Base-by-base conservation (phyloP, 1,140 invertebrate species). In the Eumeta japonica region DNA sequence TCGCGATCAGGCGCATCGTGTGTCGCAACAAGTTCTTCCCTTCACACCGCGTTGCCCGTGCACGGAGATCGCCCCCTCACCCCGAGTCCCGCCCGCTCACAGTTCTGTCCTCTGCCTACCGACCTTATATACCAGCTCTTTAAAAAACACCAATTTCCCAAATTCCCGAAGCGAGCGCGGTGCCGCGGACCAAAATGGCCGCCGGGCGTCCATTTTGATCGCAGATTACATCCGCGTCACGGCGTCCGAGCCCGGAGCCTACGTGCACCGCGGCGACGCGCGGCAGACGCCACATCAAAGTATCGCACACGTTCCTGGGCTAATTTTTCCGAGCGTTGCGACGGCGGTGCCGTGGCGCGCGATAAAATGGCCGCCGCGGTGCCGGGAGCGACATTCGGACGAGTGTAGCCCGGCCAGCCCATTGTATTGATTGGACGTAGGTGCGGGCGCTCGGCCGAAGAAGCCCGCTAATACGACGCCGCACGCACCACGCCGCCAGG, bases 101-200 rank as follows among this genome's bases (percentile, higher is more conserved):
- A 40, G 35, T 27, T 19, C 52, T 52, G 54, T 60, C 55, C 55
- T 56, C 58, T 62, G 61, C 57, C 62, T 58, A 64, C 62, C 66
- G 57, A 64, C 68, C 66, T 73, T 62, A 68, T 71, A 66, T 73
- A 73, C 67, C 70, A 62, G 70, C 62, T 58, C 65, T 62, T 68
- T 61, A 68, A 62, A 67, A 73, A 71, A 68, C 63, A 70, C 59
- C 64, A 70, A 71, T 73, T 73, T 71, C 62, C 66, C 66, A 73
- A 73, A 73, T 73, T 73, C 67, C 60, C 65, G 57, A 62, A 49
- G 56, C 60, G 59, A 55, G 52, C 58, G 55, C 60, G 53, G 56
- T 64, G 61, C 61, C 62, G 59, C 60, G 53, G 56, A 64, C 63
- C 63, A 73, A 73, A 66, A 73, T 71, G 68, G 68, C 68, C 55